Evolutionary conservation across 2,113 vertebrate species (phyloP).

Genomic region (Ammospiza caudacuta): DNA sequence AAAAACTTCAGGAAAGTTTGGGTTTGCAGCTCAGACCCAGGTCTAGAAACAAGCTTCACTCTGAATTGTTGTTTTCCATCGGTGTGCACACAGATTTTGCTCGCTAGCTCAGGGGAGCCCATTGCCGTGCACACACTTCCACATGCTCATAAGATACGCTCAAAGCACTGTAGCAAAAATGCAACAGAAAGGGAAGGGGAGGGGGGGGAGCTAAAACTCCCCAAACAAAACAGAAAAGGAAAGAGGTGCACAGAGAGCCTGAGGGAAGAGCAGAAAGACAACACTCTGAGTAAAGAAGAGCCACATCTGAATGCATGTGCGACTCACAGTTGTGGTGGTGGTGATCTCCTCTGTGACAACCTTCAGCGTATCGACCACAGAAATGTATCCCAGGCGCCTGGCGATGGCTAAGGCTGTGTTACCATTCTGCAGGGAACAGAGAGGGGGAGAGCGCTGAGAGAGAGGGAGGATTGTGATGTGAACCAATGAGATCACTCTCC

Average conservation of each 20-base stretch:
- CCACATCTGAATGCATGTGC: background rate
- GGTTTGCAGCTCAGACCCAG: background rate
- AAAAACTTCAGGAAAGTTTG: conserved; percentile 16
- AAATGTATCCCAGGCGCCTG: conserved; percentile 95
- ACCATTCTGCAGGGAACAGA: conserved; percentile 85
- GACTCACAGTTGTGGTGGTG: conserved; percentile 92
- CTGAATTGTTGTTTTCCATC: background rate
- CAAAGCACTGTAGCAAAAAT: background rate
- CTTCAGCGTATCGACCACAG: conserved; percentile 97
- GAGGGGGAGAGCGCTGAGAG: conserved; percentile 24
- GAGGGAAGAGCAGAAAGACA: background rate
- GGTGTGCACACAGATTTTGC: background rate
- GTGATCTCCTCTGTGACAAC: conserved; percentile 95
- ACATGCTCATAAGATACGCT: background rate
- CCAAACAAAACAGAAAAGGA: background rate
- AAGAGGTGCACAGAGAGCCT: background rate
- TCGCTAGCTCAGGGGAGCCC: background rate
- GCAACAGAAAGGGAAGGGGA: background rate
- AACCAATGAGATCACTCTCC: conserved; percentile 76
- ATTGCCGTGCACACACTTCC: background rate
- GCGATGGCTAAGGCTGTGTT: conserved; percentile 98
- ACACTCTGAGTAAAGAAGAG: background rate
- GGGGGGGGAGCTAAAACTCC: background rate
- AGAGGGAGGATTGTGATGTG: conserved; percentile 60
- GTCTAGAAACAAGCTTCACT: background rate